Percentiles rank a stretch among this genome's conserved stretches.
phyloP scores from a whole-genome alignment of 2,888 invertebrate species.

The Ophion obscuratus region DNA sequence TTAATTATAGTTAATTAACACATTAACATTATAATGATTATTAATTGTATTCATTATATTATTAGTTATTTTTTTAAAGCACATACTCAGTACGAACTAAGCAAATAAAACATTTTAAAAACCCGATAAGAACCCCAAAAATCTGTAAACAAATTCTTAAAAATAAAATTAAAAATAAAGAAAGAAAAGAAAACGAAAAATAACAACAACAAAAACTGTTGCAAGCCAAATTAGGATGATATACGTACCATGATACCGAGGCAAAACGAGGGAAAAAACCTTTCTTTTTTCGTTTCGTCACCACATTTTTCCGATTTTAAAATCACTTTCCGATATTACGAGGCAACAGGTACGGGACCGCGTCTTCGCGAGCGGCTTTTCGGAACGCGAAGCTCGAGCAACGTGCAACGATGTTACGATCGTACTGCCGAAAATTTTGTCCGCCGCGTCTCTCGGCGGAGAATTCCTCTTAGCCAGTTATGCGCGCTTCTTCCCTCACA shows the following conservation, averaged over 20 bases:
- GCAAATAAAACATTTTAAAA: too few species aligned
- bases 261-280: neutral
- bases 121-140: too few species aligned
- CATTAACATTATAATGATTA: neutral
- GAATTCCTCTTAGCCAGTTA: conserved; percentile 15
- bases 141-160: neutral
- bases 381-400: conserved; percentile 15
- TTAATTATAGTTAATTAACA: neutral
- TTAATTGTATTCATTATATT: too few species aligned
- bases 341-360: conserved; percentile 27
- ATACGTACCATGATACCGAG: conserved; percentile 20
- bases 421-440: conserved; percentile 62
- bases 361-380: neutral
- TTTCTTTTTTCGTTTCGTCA: neutral
- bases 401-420: conserved; percentile 58
- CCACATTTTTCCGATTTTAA: neutral
- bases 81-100: too few species aligned
- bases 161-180: neutral
- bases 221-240: neutral
- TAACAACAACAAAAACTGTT: neutral
- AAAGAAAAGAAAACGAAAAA: too few species aligned
- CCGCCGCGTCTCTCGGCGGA: conserved; percentile 25
- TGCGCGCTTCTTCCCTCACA: conserved; percentile 7
- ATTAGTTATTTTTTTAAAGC: too few species aligned
- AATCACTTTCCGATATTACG: conserved; percentile 1